Conservation (phyloP, 2,888 invertebrate species). For the Caenorhabditis sp. region DNA sequence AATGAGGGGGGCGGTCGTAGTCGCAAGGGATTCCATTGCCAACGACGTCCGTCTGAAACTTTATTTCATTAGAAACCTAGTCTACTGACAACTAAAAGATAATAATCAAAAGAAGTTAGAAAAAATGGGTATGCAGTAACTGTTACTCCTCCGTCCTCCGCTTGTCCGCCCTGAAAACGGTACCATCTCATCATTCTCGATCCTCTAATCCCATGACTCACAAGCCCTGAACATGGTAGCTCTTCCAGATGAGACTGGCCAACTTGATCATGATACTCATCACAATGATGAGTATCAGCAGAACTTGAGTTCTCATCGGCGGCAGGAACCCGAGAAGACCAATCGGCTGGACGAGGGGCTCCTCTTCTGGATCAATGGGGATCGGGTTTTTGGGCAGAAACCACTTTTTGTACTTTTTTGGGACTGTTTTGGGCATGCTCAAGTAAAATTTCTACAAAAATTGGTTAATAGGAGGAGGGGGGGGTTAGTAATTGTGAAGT, state of each 20-base stretch:
- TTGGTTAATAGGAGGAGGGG: no score
- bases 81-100: not conserved
- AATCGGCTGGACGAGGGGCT: not conserved
- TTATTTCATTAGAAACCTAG: no score
- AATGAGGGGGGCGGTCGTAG: no score
- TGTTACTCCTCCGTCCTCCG: no score
- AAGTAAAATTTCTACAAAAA: no score
- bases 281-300: not conserved
- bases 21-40: no score
- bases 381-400: not conserved
- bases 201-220: not conserved
- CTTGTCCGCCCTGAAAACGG: not conserved
- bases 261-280: conserved; percentile 1
- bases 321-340: conserved; percentile 4
- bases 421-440: no score
- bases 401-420: not conserved
- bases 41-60: no score
- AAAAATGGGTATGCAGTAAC: not conserved
- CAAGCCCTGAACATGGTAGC: not conserved
- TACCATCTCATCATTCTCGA: not conserved
- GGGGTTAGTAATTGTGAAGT: no score
- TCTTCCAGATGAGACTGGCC: not conserved
- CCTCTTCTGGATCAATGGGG: not conserved
- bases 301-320: not conserved
- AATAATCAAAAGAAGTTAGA: not conserved